Percentiles rank a stretch among this genome's conserved stretches.
These are phyloP conservation scores for Gibbula magus DNA, from an alignment of 2,888 invertebrate genomes.

Conservation along the genomic window DNA sequence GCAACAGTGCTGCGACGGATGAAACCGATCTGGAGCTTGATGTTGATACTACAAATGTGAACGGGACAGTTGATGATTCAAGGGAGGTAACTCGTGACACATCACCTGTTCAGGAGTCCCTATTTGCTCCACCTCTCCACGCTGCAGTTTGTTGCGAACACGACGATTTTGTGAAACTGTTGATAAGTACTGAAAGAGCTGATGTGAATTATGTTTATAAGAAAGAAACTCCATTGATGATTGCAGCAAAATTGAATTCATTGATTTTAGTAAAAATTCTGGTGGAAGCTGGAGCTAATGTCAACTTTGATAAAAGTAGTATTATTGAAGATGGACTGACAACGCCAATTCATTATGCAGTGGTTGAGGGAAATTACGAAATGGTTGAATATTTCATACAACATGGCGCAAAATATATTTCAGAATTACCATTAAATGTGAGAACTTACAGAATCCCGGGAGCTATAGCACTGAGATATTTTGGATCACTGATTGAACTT, in stretches of 20 bases:
- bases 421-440: not conserved
- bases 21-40: not conserved
- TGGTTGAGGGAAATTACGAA: constrained; percentile 2
- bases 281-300: constrained; percentile 11
- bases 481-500: not conserved
- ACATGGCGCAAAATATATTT: constrained; percentile 1
- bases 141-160: not conserved
- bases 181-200: not conserved
- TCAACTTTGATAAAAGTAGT: not conserved
- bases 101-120: too few species aligned
- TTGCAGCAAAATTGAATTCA: not conserved
- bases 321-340: not conserved
- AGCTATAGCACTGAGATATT: not conserved
- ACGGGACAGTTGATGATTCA: not conserved
- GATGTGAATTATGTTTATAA: not conserved
- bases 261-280: not conserved
- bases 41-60: not conserved
- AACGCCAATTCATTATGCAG: constrained; percentile 8
- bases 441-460: constrained; percentile 1
- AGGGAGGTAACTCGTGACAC: not conserved
- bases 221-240: constrained; percentile 12
- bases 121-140: not conserved
- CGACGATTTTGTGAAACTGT: not conserved
- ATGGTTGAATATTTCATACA: constrained; percentile 12
- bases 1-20: not conserved